phyloP scores from a whole-genome alignment of 1,140 invertebrate genomes.

The Solenopsis fugax region DNA sequence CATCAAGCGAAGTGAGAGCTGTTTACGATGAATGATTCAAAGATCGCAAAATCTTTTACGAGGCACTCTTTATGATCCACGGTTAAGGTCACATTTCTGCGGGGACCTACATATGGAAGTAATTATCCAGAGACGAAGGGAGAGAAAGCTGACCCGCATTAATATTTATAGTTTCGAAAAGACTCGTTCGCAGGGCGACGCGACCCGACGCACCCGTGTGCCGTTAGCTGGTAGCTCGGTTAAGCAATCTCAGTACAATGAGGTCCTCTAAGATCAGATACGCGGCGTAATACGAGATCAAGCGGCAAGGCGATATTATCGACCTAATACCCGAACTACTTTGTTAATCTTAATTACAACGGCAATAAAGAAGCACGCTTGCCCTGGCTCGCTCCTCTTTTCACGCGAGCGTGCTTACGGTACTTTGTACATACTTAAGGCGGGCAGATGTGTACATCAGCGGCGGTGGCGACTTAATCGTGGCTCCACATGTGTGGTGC shows the following conservation, averaged over 20 bases:
- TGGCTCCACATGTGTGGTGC: constrained; percentile 62
- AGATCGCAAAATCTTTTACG: constrained; percentile 4
- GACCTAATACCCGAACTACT: constrained; percentile 50
- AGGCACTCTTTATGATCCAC: not conserved
- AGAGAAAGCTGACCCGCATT: constrained; percentile 16
- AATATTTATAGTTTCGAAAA: constrained; percentile 48
- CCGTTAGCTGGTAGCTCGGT: not conserved
- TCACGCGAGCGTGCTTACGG: constrained; percentile 45
- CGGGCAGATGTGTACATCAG: constrained; percentile 50
- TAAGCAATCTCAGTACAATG: constrained; percentile 21
- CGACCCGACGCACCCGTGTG: not conserved
- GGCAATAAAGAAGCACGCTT: constrained; percentile 46
- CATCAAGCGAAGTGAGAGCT: not conserved
- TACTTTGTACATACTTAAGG: constrained; percentile 62
- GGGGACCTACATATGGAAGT: constrained; percentile 12
- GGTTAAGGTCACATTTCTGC: constrained; percentile 35
- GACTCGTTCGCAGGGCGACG: constrained; percentile 12
- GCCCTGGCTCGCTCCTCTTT: not conserved
- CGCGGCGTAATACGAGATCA: constrained; percentile 17
- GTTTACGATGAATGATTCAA: not conserved
- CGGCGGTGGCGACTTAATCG: constrained; percentile 75
- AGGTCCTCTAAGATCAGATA: constrained; percentile 43
- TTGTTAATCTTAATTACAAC: constrained; percentile 67
- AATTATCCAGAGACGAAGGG: constrained; percentile 27
- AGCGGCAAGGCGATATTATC: constrained; percentile 52